A percentile compares a stretch with the other conserved stretches of the same genome.
phyloP scores from a whole-genome alignment of 2,888 invertebrate species.

The Eubasilissa splendida region DNA sequence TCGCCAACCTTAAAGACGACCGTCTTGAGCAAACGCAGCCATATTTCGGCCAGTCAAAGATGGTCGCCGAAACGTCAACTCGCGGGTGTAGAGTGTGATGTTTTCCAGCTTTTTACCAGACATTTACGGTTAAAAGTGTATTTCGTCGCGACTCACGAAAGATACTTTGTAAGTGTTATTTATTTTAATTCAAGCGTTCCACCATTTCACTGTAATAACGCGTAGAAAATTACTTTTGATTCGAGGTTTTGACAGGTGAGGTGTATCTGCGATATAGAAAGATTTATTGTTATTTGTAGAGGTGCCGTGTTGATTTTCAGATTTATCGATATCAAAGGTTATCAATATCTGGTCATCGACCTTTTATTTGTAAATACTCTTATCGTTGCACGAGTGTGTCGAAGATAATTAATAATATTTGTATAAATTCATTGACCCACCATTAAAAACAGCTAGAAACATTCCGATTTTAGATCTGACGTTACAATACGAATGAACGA shows the following conservation, averaged over 20 bases:
- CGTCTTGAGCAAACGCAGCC: constrained; percentile 46
- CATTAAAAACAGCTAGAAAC: no score
- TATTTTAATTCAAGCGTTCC: constrained; percentile 39
- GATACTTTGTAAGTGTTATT: constrained; percentile 25
- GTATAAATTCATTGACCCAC: no score
- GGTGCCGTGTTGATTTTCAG: constrained; percentile 4
- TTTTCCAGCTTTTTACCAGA: constrained; percentile 37
- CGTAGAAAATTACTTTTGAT: constrained; percentile 14
- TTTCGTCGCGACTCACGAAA: not conserved
- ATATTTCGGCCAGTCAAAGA: constrained; percentile 42
- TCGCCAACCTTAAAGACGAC: constrained; percentile 27
- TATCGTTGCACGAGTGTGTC: not conserved
- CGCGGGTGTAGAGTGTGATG: constrained; percentile 44
- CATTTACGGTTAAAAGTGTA: constrained; percentile 8
- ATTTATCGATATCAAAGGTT: constrained; percentile 26
- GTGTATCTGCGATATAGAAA: constrained; percentile 47
- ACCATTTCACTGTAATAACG: not conserved
- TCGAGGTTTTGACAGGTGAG: constrained; percentile 48
- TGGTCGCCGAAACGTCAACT: constrained; percentile 50
- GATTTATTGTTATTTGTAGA: constrained; percentile 40
- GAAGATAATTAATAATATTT: no score
- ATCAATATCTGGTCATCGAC: not conserved
- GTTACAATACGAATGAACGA: no score
- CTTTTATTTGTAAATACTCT: constrained; percentile 8
- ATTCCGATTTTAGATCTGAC: no score